phyloP scores from a whole-genome alignment of 2,113 vertebrate genomes.

The Hippocampus barbouri region DNA sequence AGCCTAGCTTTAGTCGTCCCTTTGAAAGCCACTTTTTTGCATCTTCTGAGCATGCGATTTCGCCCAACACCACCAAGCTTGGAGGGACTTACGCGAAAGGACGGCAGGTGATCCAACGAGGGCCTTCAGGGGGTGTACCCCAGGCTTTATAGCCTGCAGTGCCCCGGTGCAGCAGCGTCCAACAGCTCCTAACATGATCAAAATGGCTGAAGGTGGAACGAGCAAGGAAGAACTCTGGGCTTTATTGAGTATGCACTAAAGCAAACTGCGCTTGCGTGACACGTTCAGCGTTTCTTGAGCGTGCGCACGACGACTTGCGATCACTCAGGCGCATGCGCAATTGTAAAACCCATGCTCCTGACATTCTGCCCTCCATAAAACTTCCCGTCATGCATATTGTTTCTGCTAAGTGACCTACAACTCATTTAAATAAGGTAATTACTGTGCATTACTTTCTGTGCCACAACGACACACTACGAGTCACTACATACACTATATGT shows the following conservation, averaged over 20 bases:
- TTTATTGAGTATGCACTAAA: constrained; percentile 56
- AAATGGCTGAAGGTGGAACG: constrained; percentile 82
- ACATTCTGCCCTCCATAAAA: constrained; percentile 45
- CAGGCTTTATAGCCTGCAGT: constrained; percentile 78
- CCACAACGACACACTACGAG: too few species aligned
- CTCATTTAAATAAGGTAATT: too few species aligned
- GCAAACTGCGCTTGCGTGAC: constrained; percentile 56
- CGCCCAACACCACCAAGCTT: background rate
- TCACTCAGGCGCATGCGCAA: constrained; percentile 51
- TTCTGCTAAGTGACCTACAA: too few species aligned
- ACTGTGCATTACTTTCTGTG: too few species aligned
- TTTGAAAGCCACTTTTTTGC: background rate
- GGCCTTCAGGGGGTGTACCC: constrained; percentile 67
- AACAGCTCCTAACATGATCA: constrained; percentile 83
- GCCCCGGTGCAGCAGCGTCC: constrained; percentile 82
- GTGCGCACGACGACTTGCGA: background rate
- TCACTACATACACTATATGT: too few species aligned
- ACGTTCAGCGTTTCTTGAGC: background rate
- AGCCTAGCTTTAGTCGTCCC: constrained; percentile 22
- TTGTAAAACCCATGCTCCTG: constrained; percentile 9
- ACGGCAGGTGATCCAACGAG: constrained; percentile 69
- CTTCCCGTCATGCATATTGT: too few species aligned
- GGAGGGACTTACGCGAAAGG: constrained; percentile 68
- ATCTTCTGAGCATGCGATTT: background rate
- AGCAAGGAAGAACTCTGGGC: constrained; percentile 7